Conservation (phyloP, 2,888 invertebrate species). For the Acholoe squamosa region DNA sequence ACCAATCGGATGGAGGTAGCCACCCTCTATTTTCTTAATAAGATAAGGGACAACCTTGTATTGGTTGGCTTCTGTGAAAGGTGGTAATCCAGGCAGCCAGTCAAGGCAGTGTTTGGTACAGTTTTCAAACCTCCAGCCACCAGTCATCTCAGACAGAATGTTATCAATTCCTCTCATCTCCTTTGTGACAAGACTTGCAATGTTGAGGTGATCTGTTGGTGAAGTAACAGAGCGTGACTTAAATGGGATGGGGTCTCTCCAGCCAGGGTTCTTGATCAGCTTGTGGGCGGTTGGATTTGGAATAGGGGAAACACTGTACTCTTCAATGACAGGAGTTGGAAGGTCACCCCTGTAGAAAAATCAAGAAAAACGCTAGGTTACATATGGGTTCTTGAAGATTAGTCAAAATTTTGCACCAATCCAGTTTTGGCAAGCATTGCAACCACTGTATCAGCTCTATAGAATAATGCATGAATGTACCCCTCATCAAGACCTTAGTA, state of each 20-base stretch:
- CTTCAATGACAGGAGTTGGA: background rate
- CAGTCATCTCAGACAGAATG: background rate
- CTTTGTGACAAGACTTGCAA: background rate
- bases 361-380: too few relatives aligned
- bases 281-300: background rate
- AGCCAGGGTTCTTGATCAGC: conserved; percentile 60
- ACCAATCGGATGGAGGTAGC: conserved; percentile 22
- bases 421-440: too few relatives aligned
- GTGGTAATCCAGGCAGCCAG: background rate
- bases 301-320: background rate
- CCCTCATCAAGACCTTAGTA: too few relatives aligned
- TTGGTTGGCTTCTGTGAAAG: background rate
- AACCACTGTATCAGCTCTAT: too few relatives aligned
- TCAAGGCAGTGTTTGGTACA: background rate
- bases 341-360: conserved; percentile 6
- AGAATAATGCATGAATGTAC: too few relatives aligned
- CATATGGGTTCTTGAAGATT: too few relatives aligned
- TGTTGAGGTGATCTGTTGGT: background rate
- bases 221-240: conserved; percentile 71
- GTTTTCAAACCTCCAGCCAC: background rate
- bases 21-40: background rate
- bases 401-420: too few relatives aligned
- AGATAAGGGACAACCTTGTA: background rate
- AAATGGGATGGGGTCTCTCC: conserved; percentile 73
- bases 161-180: background rate